Percentiles rank a stretch among this genome's conserved stretches.
Conservation (phyloP, 2,113 vertebrate genomes). For the Takifugu bimaculatus region DNA sequence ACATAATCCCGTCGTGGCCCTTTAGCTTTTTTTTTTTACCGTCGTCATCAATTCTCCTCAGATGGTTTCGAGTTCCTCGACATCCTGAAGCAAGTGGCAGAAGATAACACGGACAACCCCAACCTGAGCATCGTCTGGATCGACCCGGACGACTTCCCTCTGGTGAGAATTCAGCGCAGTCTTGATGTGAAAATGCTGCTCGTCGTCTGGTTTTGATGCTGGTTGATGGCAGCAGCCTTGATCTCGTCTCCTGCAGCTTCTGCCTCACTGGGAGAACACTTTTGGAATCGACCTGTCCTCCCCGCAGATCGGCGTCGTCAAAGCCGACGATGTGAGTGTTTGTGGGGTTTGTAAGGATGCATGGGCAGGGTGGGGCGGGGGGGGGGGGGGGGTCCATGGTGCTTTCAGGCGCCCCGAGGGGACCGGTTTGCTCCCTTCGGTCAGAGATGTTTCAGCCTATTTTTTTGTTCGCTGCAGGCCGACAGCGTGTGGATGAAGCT, state of each 20-base stretch:
- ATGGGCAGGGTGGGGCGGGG: no score
- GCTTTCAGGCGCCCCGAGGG: not conserved
- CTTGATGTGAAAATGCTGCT: no score
- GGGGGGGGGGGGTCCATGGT: no score
- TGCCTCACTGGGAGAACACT: slow-evolving; percentile 91
- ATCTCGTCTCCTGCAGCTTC: slow-evolving; percentile 68
- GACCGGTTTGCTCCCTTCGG: not conserved
- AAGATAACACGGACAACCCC: slow-evolving; percentile 87
- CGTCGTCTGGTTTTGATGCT: not conserved
- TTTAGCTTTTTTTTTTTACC: not conserved
- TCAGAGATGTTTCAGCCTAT: not conserved
- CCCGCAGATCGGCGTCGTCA: slow-evolving; percentile 89
- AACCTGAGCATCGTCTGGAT: slow-evolving; percentile 92
- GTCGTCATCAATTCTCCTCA: slow-evolving; percentile 40
- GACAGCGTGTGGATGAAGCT: slow-evolving; percentile 89
- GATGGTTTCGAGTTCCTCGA: slow-evolving; percentile 90
- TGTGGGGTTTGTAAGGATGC: not conserved
- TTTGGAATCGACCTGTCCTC: slow-evolving; percentile 85
- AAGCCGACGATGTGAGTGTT: slow-evolving; percentile 85
- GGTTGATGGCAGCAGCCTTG: not conserved
- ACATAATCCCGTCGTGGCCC: not conserved
- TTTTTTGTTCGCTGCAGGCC: slow-evolving; percentile 63
- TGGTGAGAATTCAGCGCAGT: slow-evolving; percentile 70
- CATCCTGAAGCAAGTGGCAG: slow-evolving; percentile 85
- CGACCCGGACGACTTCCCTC: slow-evolving; percentile 91